Conservation (phyloP, 2,888 invertebrate genomes). For the Tachina fera region DNA sequence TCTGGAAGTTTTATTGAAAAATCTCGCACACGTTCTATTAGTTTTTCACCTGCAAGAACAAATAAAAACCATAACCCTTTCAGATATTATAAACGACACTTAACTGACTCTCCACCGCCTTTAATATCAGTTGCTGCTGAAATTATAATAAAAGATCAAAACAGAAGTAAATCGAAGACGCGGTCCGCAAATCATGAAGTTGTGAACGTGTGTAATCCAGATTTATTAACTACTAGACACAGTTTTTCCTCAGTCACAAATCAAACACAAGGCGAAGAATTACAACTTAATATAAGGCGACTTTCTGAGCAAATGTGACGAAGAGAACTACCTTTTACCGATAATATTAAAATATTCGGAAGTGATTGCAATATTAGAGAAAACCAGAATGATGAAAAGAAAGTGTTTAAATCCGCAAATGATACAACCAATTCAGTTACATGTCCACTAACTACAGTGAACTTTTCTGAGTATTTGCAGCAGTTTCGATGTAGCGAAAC, state of each 20-base stretch:
- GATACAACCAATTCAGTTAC: not conserved
- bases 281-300: slow-evolving; percentile 81
- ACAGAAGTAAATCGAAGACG: slow-evolving; percentile 64
- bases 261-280: slow-evolving; percentile 78
- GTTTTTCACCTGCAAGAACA: slow-evolving; percentile 76
- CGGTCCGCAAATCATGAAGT: slow-evolving; percentile 67
- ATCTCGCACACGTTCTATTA: slow-evolving; percentile 74
- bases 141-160: slow-evolving; percentile 30
- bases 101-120: slow-evolving; percentile 59
- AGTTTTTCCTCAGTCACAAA: slow-evolving; percentile 80
- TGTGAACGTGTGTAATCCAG: slow-evolving; percentile 77
- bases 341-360: slow-evolving; percentile 69
- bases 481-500: slow-evolving; percentile 76
- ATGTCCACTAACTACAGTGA: slow-evolving; percentile 59
- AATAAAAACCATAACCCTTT: slow-evolving; percentile 74
- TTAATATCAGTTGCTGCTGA: slow-evolving; percentile 60
- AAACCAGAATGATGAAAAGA: slow-evolving; percentile 41
- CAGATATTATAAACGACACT: slow-evolving; percentile 40
- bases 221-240: slow-evolving; percentile 79
- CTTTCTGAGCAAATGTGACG: slow-evolving; percentile 80
- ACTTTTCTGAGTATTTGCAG: slow-evolving; percentile 76
- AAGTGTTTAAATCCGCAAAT: slow-evolving; percentile 31
- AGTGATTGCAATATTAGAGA: slow-evolving; percentile 72
- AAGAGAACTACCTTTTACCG: slow-evolving; percentile 55
- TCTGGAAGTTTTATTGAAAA: slow-evolving; percentile 50